These are phyloP conservation scores for Fregata magnificens DNA, from an alignment of 2,113 vertebrate species.

Conservation along the genomic window DNA sequence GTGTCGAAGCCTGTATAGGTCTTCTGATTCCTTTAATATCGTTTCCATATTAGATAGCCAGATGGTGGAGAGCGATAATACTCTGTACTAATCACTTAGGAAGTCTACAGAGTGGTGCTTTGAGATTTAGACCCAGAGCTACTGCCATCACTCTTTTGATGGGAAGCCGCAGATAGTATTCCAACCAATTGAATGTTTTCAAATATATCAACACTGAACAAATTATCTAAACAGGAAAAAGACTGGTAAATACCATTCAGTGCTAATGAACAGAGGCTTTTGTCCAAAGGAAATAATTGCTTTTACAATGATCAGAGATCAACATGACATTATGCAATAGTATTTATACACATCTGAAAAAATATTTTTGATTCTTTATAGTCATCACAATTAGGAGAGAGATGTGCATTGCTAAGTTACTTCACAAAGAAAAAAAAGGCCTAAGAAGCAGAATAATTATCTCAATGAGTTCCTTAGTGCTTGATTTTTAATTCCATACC, in stretches of 20 bases:
- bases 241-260: conserved; percentile 41
- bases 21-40: conserved; percentile 60
- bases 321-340: neutral
- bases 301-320: neutral
- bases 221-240: conserved; percentile 52
- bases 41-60: conserved; percentile 68
- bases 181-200: conserved; percentile 24
- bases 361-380: neutral
- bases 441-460: neutral
- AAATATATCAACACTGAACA: conserved; percentile 12
- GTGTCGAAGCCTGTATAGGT: neutral
- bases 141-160: conserved; percentile 31
- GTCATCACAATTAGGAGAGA: neutral
- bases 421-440: neutral
- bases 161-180: neutral
- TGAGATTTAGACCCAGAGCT: conserved; percentile 60
- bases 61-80: conserved; percentile 75
- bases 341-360: neutral
- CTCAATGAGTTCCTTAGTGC: neutral
- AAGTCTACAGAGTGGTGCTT: conserved; percentile 62
- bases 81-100: conserved; percentile 72
- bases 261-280: conserved; percentile 12
- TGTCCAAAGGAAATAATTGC: conserved; percentile 10
- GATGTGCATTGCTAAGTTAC: neutral
- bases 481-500: conserved; percentile 8